Evolutionary conservation across 2,888 invertebrate species (phyloP).

Genomic region (Flexamia atlantica): DNA sequence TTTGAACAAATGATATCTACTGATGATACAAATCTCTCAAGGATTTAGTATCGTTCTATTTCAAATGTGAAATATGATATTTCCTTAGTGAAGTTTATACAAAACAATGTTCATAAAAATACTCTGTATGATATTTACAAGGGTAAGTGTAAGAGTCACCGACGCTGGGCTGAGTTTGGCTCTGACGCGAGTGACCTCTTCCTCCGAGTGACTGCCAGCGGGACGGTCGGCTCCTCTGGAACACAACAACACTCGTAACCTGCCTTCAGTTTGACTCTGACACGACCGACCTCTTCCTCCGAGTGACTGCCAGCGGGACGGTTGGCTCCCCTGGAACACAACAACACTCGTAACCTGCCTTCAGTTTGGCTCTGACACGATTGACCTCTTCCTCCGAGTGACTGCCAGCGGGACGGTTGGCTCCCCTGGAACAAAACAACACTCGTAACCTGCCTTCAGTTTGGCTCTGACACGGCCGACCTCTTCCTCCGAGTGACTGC

Average conservation of each 20-base stretch:
- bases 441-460: too few species aligned
- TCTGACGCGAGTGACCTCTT: neutral
- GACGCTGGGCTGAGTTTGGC: neutral
- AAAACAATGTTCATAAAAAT: constrained; percentile 30
- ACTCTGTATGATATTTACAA: constrained; percentile 12
- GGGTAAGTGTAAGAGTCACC: neutral
- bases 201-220: neutral
- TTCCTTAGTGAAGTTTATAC: neutral
- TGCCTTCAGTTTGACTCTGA: neutral
- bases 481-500: too few species aligned
- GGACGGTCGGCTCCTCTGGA: neutral
- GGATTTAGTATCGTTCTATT: neutral
- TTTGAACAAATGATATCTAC: neutral
- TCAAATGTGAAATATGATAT: neutral
- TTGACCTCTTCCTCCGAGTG: neutral
- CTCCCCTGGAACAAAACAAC: neutral
- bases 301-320: neutral
- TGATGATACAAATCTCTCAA: neutral
- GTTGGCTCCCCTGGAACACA: neutral
- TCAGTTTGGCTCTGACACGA: neutral
- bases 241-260: too few species aligned
- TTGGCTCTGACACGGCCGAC: too few species aligned
- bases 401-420: neutral
- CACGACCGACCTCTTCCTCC: neutral
- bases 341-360: too few species aligned